phyloP scores from a whole-genome alignment of 2,888 invertebrate species.

The Oscheius sp. region DNA sequence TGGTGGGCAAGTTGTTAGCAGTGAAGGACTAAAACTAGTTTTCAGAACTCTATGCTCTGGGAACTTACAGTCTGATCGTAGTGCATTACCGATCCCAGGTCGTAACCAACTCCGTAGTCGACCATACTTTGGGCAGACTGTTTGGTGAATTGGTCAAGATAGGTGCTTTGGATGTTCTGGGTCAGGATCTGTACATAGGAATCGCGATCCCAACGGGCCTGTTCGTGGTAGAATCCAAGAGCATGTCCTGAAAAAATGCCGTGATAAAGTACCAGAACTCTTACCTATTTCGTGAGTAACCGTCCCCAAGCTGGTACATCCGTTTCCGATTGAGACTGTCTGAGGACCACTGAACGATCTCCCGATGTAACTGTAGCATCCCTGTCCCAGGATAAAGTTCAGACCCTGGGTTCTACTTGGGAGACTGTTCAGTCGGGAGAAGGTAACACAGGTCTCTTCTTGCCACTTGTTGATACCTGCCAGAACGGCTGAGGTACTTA shows the following conservation, averaged over 20 bases:
- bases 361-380: conserved; percentile 70
- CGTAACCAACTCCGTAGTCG: conserved; percentile 67
- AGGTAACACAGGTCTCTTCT: conserved; percentile 63
- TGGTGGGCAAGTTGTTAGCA: conserved; percentile 54
- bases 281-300: conserved; percentile 71
- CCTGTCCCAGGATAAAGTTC: conserved; percentile 55
- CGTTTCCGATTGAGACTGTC: conserved; percentile 65
- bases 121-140: conserved; percentile 54
- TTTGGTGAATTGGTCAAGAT: conserved; percentile 64
- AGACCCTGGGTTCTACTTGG: conserved; percentile 38
- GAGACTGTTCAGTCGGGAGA: conserved; percentile 45
- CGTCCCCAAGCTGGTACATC: conserved; percentile 65
- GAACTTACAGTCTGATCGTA: conserved; percentile 8
- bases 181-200: conserved; percentile 60
- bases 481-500: conserved; percentile 52
- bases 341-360: conserved; percentile 47
- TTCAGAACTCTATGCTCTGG: neutral
- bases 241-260: conserved; percentile 62
- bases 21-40: conserved; percentile 51
- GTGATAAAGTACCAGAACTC: neutral
- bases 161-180: conserved; percentile 56
- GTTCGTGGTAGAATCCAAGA: conserved; percentile 71
- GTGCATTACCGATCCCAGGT: conserved; percentile 58
- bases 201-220: conserved; percentile 68
- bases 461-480: conserved; percentile 65